Evolutionary conservation across 53 echinoderm and acorn worm genomes (phyloP).

Genomic region (Holothuria scabra): DNA sequence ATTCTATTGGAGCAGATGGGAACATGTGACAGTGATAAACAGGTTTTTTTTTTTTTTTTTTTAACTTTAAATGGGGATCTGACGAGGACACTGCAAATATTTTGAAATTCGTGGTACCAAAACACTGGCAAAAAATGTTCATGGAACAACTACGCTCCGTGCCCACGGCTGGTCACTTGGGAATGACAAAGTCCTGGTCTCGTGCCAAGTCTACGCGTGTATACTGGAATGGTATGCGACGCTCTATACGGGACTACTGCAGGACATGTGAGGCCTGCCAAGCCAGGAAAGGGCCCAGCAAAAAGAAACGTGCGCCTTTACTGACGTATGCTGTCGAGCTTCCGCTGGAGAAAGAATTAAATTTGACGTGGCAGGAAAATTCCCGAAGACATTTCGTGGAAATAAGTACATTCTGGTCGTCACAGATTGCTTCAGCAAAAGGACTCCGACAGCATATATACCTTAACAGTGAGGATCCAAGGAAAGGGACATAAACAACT

Average conservation of each 20-base stretch:
- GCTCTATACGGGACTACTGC: constrained; percentile 44
- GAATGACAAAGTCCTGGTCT: constrained; percentile 54
- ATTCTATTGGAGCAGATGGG: constrained; percentile 61
- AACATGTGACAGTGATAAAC: constrained; percentile 43
- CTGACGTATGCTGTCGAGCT: not conserved
- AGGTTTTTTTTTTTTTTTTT: constrained; percentile 53
- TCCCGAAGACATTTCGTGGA: constrained; percentile 37
- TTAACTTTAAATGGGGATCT: constrained; percentile 63
- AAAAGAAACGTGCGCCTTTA: constrained; percentile 51
- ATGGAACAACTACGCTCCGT: constrained; percentile 58
- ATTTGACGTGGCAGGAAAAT: constrained; percentile 56
- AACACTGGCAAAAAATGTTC: not conserved
- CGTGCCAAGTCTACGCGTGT: constrained; percentile 30
- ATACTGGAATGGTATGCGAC: constrained; percentile 64
- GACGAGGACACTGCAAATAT: constrained; percentile 31
- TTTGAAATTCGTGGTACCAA: constrained; percentile 65
- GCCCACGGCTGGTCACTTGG: constrained; percentile 63
- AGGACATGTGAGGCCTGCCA: constrained; percentile 59
- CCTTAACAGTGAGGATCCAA: too few relatives aligned
- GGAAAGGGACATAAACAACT: too few relatives aligned
- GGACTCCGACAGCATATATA: too few relatives aligned
- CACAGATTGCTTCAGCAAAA: constrained; percentile 48
- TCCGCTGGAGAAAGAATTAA: constrained; percentile 55
- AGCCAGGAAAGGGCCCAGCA: constrained; percentile 38
- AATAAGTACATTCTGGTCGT: constrained; percentile 60